A percentile compares a stretch with the other conserved stretches of the same genome.
Conservation (phyloP, 2,888 invertebrate genomes). For the Rhaphigaster nebulosa region DNA sequence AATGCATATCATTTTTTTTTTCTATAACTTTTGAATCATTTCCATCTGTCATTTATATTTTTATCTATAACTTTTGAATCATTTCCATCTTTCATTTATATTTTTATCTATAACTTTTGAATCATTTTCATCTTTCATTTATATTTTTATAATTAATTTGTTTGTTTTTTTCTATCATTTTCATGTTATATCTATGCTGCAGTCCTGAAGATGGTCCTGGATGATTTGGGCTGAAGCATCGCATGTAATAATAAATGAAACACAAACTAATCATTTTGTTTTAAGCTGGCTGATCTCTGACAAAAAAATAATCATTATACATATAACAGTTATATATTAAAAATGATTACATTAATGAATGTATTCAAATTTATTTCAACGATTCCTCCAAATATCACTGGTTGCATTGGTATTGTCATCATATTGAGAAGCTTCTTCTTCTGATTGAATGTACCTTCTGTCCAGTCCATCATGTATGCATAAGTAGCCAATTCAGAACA, state of each 20-base stretch:
- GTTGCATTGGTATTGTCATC: constrained; percentile 61
- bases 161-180: too few relatives aligned
- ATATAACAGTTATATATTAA: not conserved
- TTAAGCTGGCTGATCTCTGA: not conserved
- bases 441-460: constrained; percentile 46
- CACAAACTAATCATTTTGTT: not conserved
- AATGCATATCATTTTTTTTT: not conserved
- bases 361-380: constrained; percentile 61
- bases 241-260: too few relatives aligned
- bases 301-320: not conserved
- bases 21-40: too few relatives aligned
- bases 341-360: constrained; percentile 59
- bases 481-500: constrained; percentile 49
- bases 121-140: too few relatives aligned
- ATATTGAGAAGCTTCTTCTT: constrained; percentile 57
- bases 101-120: too few relatives aligned
- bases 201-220: too few relatives aligned
- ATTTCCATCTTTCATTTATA: too few relatives aligned
- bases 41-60: too few relatives aligned
- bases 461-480: constrained; percentile 62
- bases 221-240: too few relatives aligned
- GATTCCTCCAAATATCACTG: constrained; percentile 61
- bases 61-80: too few relatives aligned
- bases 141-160: too few relatives aligned
- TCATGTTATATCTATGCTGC: too few relatives aligned